Evolutionary conservation across 2,113 vertebrate species (phyloP), one percentile per base, ranked within the genome.

Genomic region (Apaloderma vittatum): DNA sequence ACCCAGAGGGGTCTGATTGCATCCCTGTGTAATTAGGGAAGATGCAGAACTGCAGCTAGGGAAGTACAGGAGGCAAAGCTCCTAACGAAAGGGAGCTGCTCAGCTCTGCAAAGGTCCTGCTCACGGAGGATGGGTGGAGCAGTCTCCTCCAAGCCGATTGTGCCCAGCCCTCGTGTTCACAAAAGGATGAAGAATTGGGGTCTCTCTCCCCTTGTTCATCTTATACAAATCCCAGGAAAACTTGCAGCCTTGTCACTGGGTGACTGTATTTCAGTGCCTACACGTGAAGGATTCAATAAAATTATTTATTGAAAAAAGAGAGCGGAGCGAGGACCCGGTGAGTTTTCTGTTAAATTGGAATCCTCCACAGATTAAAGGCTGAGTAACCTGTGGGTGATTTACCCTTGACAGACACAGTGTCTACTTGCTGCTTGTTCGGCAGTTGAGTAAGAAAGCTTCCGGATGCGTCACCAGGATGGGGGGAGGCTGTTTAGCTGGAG

Each of bases 291-390:
- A 46, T 24, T 73, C 12, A 52, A 12, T 26, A 36, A 32, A 40
- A 40, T 12, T 40, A n/a, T 79, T 21, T 76, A 72, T 45, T 80
- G 73, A 88, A 86, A 55, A 49, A 27, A 1, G 24, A 77, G 51
- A 83, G 29, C 16, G 46, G 32, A 81, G 71, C 0, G 2, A 80
- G n/a, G 36, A 62, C 12, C 4, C 5, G 23, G 43, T 0, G 0
- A n/a, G n/a, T 58, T 29, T 61, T 70, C 68, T n/a, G 3, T 40
- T 1, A 16, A 55, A 34, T 5, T 84, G 72, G 59, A 89, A 88
- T 48, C 43, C 67, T 92, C 52, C 23, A 27, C 13, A 55, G 32
- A 17, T 5, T 36, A 80, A 45, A 59, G 45, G 40, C 65, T 87
- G 91, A 88, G 45, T 40, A 94, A 90, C 58, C 45, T 9, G 40